Percentiles rank a stretch among this genome's conserved stretches.
Conservation (phyloP, 2,113 vertebrate genomes). For the Apaloderma vittatum region DNA sequence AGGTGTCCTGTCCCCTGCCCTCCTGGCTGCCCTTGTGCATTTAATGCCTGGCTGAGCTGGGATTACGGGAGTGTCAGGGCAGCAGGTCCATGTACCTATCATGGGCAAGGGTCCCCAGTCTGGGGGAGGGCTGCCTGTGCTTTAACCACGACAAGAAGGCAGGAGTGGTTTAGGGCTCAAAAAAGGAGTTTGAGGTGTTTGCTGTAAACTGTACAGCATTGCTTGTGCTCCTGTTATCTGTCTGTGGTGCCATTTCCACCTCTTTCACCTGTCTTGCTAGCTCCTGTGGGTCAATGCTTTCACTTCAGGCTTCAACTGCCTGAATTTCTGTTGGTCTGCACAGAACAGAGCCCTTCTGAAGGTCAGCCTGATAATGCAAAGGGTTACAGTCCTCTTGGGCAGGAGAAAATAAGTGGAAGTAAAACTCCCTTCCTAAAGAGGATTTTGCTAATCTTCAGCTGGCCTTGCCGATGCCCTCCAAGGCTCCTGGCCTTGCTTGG, state of each 20-base stretch:
- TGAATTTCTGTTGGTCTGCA: background rate
- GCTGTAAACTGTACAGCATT: background rate
- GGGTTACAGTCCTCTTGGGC: conserved; percentile 21
- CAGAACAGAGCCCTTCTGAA: conserved; percentile 1
- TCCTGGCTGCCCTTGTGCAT: background rate
- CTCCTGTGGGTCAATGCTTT: background rate
- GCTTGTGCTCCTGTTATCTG: accelerated
- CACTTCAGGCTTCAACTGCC: background rate
- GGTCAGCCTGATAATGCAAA: background rate
- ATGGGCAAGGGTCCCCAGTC: background rate
- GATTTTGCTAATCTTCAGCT: conserved; percentile 65
- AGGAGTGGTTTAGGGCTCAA: background rate
- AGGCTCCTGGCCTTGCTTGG: conserved; percentile 28
- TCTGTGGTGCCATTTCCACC: background rate
- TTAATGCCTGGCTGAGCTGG: background rate
- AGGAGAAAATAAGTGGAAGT: conserved; percentile 42
- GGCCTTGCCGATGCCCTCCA: conserved; percentile 60
- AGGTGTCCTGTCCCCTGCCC: background rate
- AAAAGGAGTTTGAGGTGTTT: background rate
- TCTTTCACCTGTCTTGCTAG: background rate
- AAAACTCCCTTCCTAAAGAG: conserved; percentile 63
- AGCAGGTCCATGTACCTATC: accelerated
- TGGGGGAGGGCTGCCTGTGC: background rate
- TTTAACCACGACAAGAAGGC: background rate
- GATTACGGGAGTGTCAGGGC: background rate